Percentiles rank a stretch among this genome's conserved stretches.
phyloP scores from a whole-genome alignment of 2,113 vertebrate genomes.

The Heptranchias perlo region DNA sequence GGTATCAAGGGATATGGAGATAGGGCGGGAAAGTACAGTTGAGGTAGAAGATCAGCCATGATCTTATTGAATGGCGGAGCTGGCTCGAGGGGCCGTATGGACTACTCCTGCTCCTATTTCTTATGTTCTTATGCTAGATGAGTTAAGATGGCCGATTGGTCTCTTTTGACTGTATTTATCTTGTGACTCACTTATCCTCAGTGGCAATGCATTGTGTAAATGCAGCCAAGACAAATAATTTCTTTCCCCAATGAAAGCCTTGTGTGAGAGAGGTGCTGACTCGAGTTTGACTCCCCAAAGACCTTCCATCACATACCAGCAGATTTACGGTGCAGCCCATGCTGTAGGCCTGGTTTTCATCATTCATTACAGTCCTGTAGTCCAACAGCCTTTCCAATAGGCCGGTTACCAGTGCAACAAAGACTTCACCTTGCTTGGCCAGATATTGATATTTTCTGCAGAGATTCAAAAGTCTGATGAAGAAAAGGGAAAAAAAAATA shows the following conservation, averaged over 20 bases:
- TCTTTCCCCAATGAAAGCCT: not conserved
- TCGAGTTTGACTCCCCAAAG: not conserved
- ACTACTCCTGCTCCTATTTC: no score
- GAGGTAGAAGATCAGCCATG: no score
- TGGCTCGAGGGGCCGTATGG: no score
- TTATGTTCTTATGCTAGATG: no score
- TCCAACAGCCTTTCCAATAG: slow-evolving; percentile 53
- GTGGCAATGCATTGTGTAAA: not conserved
- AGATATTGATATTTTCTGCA: slow-evolving; percentile 46
- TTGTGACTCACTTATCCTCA: not conserved
- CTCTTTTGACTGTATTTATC: not conserved
- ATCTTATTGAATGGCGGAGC: no score
- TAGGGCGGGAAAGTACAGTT: no score
- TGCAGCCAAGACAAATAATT: not conserved
- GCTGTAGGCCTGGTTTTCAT: slow-evolving; percentile 54
- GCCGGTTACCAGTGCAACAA: slow-evolving; percentile 42
- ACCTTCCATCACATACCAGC: slow-evolving; percentile 45
- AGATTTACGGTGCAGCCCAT: slow-evolving; percentile 57
- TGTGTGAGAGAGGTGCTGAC: not conserved
- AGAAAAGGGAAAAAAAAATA: rapidly evolving
- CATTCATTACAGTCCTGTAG: slow-evolving; percentile 51
- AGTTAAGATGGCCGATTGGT: not conserved
- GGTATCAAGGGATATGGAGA: no score
- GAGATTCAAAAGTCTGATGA: slow-evolving; percentile 47
- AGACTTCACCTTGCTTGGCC: slow-evolving; percentile 44